Evolutionary conservation across 2,113 vertebrate species (phyloP).

Genomic region (Spilogale gracilis): DNA sequence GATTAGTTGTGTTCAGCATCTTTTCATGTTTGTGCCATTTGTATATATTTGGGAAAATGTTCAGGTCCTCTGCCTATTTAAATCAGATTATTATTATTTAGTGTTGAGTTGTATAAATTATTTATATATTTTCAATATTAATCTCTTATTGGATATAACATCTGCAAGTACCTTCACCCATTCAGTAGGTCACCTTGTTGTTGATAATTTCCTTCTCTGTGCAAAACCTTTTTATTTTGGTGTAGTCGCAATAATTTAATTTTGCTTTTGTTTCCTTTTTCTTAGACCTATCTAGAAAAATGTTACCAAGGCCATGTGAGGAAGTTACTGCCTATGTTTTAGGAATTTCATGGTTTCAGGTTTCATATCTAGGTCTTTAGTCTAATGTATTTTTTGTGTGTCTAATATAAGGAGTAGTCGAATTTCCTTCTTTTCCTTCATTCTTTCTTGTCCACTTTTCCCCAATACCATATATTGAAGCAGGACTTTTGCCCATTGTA

Average conservation of each 20-base stretch:
- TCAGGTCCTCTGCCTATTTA: background rate
- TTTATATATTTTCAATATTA: background rate
- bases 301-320: background rate
- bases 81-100: background rate
- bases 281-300: background rate
- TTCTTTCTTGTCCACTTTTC: background rate
- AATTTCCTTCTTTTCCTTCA: background rate
- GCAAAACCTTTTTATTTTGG: too few species aligned
- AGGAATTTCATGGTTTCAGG: background rate
- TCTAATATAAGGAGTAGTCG: background rate
- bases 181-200: background rate
- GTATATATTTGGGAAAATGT: background rate
- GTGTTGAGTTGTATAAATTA: background rate
- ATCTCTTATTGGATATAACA: background rate
- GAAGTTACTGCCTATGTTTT: background rate
- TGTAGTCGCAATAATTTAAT: background rate
- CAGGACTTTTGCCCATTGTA: background rate
- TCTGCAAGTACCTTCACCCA: background rate
- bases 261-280: background rate
- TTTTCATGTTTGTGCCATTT: background rate
- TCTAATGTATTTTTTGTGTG: background rate
- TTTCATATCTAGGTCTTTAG: background rate
- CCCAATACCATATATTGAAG: background rate
- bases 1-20: background rate
- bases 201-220: background rate